phyloP scores from a whole-genome alignment of 2,888 invertebrate species.

The Eledona agricola region DNA sequence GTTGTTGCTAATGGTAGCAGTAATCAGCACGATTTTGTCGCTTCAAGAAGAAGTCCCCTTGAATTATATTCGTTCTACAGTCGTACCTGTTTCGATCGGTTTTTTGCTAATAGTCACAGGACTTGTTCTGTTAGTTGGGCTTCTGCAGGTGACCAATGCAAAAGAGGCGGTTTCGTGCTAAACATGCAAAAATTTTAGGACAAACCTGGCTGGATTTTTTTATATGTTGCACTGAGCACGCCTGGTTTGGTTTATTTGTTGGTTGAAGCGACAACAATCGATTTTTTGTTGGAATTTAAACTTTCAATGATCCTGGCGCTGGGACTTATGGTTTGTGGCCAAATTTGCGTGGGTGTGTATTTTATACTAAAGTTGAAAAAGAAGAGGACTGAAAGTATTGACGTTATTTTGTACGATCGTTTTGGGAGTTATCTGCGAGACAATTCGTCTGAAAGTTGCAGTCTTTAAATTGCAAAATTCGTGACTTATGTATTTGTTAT shows the following conservation, averaged over 20 bases:
- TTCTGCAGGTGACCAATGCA: constrained; percentile 13
- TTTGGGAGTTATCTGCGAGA: background rate
- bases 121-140: constrained; percentile 5
- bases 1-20: constrained; percentile 4
- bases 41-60: background rate
- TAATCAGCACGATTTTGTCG: constrained; percentile 5
- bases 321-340: constrained; percentile 4
- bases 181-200: constrained; percentile 11
- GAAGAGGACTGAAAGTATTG: constrained; percentile 10
- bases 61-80: background rate
- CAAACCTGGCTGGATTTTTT: constrained; percentile 13
- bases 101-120: constrained; percentile 5
- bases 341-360: constrained; percentile 3
- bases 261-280: constrained; percentile 4
- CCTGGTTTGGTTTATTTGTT: constrained; percentile 16
- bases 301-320: background rate
- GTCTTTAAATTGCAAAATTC: constrained; percentile 12
- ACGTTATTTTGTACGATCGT: background rate
- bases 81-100: constrained; percentile 1
- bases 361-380: constrained; percentile 5
- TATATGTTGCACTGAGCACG: constrained; percentile 5
- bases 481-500: no score
- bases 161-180: background rate
- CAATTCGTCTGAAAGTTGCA: constrained; percentile 2
- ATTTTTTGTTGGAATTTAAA: constrained; percentile 10